These are phyloP conservation scores for Lasiurus cinereus DNA, from an alignment of 2,113 vertebrate species.

Conservation along the genomic window DNA sequence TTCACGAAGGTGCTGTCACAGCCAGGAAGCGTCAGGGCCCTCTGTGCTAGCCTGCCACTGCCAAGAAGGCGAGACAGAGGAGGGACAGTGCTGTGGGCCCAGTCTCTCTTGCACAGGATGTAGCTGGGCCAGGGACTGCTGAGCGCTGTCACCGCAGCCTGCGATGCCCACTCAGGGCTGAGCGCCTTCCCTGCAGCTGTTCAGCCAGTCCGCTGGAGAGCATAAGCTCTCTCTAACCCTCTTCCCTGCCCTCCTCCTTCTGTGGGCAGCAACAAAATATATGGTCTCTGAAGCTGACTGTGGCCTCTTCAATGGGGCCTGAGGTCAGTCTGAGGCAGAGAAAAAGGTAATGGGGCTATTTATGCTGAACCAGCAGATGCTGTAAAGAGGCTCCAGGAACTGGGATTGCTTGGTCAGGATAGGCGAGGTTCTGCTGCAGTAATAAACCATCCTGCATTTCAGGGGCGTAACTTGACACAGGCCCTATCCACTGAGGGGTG, in stretches of 20 bases:
- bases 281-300: background rate
- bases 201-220: background rate
- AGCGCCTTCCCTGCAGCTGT: background rate
- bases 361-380: background rate
- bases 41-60: constrained; percentile 49
- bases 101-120: too few species aligned
- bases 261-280: background rate
- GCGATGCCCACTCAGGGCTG: rapidly evolving
- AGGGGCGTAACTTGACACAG: background rate
- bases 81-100: background rate
- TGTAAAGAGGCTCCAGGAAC: background rate
- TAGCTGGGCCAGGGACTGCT: background rate
- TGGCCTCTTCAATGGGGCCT: background rate
- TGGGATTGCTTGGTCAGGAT: background rate
- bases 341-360: background rate
- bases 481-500: background rate
- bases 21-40: constrained; percentile 69
- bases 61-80: constrained; percentile 53
- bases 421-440: background rate
- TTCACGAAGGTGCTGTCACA: constrained; percentile 78
- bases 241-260: background rate
- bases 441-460: background rate
- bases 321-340: background rate
- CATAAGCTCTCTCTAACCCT: background rate
- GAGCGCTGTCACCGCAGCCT: background rate